Conservation (phyloP, 2,888 invertebrate genomes). For the Drosophila greeni region DNA sequence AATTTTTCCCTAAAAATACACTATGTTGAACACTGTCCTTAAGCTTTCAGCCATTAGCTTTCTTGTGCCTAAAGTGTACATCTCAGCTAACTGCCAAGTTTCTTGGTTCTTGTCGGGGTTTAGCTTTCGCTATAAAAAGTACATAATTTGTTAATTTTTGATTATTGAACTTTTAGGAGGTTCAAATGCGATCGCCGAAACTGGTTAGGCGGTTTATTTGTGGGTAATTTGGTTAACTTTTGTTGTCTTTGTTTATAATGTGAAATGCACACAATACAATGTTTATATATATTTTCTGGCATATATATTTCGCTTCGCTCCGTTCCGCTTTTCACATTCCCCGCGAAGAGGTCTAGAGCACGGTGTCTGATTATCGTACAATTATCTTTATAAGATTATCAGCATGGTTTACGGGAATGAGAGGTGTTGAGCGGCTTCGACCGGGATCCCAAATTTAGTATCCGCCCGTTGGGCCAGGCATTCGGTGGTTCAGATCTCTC, state of each 20-base stretch:
- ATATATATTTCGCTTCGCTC: slow-evolving; percentile 9
- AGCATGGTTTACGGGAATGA: slow-evolving; percentile 25
- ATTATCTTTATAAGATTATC: slow-evolving; percentile 45
- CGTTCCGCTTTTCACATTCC: background rate
- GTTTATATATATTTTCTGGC: slow-evolving; percentile 16
- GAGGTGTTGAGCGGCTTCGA: slow-evolving; percentile 47
- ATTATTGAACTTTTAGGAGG: slow-evolving; percentile 31
- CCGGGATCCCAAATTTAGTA: slow-evolving; percentile 53
- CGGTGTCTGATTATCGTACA: slow-evolving; percentile 28
- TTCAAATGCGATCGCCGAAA: slow-evolving; percentile 29
- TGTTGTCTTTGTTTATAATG: slow-evolving; percentile 8
- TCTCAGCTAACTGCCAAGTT: background rate
- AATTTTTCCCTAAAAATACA: background rate
- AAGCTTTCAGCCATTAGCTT: slow-evolving; percentile 1
- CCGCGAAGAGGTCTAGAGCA: slow-evolving; percentile 1
- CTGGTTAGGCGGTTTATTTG: slow-evolving; percentile 19
- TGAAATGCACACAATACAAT: slow-evolving; percentile 8
- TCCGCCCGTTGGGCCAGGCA: slow-evolving; percentile 43
- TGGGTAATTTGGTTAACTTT: slow-evolving; percentile 1
- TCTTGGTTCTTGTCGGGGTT: background rate
- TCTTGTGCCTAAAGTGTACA: background rate
- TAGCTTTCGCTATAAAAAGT: slow-evolving; percentile 6
- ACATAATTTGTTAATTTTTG: slow-evolving; percentile 15
- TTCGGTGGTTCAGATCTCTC: slow-evolving; percentile 46
- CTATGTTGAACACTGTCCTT: background rate